These are phyloP conservation scores for Gambusia holbrooki DNA, from an alignment of 2,113 vertebrate genomes.

Conservation along the genomic window DNA sequence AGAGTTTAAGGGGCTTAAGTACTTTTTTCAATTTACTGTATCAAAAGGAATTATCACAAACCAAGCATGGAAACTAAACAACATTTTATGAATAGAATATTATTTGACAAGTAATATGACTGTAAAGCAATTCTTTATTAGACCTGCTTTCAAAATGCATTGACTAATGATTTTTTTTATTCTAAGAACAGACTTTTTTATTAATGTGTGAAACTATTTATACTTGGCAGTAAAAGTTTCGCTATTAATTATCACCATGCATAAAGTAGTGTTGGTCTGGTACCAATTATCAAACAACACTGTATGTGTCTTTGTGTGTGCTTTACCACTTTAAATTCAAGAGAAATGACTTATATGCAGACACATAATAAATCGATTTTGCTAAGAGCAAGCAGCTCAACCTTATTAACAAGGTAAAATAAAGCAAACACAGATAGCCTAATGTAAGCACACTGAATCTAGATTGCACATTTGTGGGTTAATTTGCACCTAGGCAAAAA, in stretches of 20 bases:
- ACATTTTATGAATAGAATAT: constrained; percentile 2
- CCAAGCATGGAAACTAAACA: constrained; percentile 7
- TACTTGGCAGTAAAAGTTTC: no score
- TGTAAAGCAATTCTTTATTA: no score
- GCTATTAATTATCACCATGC: not conserved
- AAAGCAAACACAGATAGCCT: constrained; percentile 29
- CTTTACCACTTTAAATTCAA: not conserved
- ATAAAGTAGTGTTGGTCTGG: not conserved
- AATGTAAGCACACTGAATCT: constrained; percentile 20
- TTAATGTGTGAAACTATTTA: no score
- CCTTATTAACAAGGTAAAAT: constrained; percentile 20
- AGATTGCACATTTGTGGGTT: constrained; percentile 19
- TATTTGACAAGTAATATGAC: not conserved
- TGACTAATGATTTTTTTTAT: no score
- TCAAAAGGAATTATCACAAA: constrained; percentile 26
- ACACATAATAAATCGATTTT: constrained; percentile 7
- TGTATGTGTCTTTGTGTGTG: not conserved
- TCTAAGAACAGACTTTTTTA: no score
- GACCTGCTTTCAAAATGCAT: no score
- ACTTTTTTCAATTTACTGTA: not conserved
- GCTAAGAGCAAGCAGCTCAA: constrained; percentile 11
- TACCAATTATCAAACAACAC: not conserved
- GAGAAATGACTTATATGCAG: not conserved
- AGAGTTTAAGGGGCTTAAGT: not conserved
- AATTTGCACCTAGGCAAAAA: constrained; percentile 25